Evolutionary conservation across 2,888 invertebrate genomes (phyloP).

Genomic region (Mythimna lalbum): DNA sequence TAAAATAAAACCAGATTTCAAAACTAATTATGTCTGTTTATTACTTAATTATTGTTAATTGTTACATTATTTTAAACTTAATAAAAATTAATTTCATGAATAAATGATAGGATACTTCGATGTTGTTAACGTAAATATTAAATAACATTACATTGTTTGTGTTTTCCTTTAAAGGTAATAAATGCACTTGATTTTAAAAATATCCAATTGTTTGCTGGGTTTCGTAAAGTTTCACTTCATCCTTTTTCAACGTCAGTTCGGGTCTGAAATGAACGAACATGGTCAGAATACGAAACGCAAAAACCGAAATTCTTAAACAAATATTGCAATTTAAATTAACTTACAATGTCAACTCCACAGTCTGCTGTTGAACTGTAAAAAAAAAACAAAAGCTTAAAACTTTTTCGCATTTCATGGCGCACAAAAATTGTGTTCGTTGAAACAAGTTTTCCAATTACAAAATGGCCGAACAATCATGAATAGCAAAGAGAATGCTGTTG

Average conservation of each 20-base stretch:
- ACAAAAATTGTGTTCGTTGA: slow-evolving; percentile 27
- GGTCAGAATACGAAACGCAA: slow-evolving; percentile 10
- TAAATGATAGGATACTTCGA: slow-evolving; percentile 30
- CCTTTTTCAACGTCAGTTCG: slow-evolving; percentile 83
- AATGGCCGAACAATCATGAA: slow-evolving; percentile 30
- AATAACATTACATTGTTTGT: not conserved
- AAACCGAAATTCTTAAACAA: not conserved
- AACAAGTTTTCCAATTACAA: slow-evolving; percentile 43
- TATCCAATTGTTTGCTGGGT: slow-evolving; percentile 80
- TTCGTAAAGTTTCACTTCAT: slow-evolving; percentile 84
- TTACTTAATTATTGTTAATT: slow-evolving; percentile 28
- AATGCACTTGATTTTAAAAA: slow-evolving; percentile 68
- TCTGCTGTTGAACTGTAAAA: slow-evolving; percentile 83
- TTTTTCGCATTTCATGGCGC: slow-evolving; percentile 23
- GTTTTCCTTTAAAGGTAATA: not conserved
- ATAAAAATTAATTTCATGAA: slow-evolving; percentile 33
- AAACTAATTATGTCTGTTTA: slow-evolving; percentile 25
- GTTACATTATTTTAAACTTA: slow-evolving; percentile 21
- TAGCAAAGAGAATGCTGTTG: slow-evolving; percentile 22
- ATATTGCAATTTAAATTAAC: slow-evolving; percentile 64
- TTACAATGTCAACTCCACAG: slow-evolving; percentile 84
- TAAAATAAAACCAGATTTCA: slow-evolving; percentile 25
- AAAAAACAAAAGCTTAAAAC: slow-evolving; percentile 38
- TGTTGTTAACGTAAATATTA: slow-evolving; percentile 12
- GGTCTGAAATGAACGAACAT: slow-evolving; percentile 74